Evolutionary conservation across 2,113 vertebrate genomes (phyloP).

Genomic region (Rhinolophus sinicus): DNA sequence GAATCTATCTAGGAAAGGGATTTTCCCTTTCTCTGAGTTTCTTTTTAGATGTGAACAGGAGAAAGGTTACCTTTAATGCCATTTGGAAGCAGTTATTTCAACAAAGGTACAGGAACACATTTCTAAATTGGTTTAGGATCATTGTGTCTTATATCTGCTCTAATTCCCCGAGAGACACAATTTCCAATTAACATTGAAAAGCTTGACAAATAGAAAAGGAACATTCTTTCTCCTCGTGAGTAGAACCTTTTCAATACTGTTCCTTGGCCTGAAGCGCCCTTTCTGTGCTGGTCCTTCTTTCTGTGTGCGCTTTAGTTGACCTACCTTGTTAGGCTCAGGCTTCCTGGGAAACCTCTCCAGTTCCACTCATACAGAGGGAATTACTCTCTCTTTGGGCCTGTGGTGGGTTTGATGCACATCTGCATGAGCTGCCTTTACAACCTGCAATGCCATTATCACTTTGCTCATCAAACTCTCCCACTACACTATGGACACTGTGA

Average conservation of each 20-base stretch:
- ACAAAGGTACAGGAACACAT: neutral
- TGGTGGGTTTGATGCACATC: neutral
- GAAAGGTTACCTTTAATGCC: conserved; percentile 49
- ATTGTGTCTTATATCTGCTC: conserved; percentile 64
- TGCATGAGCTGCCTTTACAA: neutral
- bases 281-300: neutral
- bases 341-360: neutral
- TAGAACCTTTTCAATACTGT: neutral
- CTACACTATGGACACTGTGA: neutral
- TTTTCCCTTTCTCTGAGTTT: conserved; percentile 55
- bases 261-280: neutral
- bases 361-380: neutral
- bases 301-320: neutral
- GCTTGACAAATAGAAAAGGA: conserved; percentile 49
- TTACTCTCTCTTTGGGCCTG: neutral
- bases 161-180: conserved; percentile 34
- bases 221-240: conserved; percentile 33
- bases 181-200: conserved; percentile 53
- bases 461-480: neutral
- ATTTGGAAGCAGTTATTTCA: conserved; percentile 50
- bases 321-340: neutral
- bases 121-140: conserved; percentile 69
- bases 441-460: neutral
- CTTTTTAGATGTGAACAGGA: neutral
- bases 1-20: neutral